Evolutionary conservation across 2,888 invertebrate species (phyloP), one percentile per base, ranked within the genome.

Genomic region (Rhingia rostrata): DNA sequence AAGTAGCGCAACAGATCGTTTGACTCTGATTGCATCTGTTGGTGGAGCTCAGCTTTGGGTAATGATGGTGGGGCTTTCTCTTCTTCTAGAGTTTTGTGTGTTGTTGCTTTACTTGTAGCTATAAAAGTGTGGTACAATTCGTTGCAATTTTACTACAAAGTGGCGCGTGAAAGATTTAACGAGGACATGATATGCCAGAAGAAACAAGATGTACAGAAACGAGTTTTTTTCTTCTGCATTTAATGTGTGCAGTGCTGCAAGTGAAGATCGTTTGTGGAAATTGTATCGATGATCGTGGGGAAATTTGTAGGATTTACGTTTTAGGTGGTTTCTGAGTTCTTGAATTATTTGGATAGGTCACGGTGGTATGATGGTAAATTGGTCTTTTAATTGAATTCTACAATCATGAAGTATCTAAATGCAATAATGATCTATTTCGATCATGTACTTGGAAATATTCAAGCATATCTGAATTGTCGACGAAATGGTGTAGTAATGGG

Each of bases 1-100:
- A 84, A 84, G 84, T 80, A 84, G 84, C 80, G 74, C 80, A 84
- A 75, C 80, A 69, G 80, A 84, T 84, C 80, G 80, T 80, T 84
- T 75, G 60, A 70, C 60, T 74, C 70, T 80, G 80, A 84, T 84
- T 84, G 84, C 79, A 84, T 79, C 74, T 74, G 51, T 56, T 60
- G 54, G 33, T n/a, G 49, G 35, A 73, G 10, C n/a, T 5, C 6
- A 3, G 32, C 4, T 43, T 33, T 33, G 35, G 12, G 9, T 7
- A 43, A 4, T 66, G 53, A 12, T 53, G 22, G 5, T 22, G 45
- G 53, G 70, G 69, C 74, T 79, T 66, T 79, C 74, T 54, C 67
- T 35, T 64, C 58, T 49, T 22, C 12, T 10, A 2, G 22, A 22
- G 41, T 37, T 58, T 66, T 43, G 47, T 39, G 10, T 45, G 37